Conservation (phyloP, 2,113 vertebrate species). For the Osmerus eperlanus region DNA sequence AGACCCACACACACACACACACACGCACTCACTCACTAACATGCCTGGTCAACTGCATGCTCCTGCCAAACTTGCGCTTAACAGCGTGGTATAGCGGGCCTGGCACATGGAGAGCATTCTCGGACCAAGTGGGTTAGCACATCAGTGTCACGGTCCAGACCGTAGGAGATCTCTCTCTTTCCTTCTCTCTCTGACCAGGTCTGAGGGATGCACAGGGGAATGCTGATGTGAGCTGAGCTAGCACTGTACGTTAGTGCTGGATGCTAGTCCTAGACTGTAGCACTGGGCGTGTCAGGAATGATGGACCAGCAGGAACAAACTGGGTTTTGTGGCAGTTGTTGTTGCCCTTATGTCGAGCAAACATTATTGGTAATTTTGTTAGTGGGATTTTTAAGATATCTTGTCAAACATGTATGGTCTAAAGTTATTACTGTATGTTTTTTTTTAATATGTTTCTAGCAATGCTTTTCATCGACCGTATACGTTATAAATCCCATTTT, state of each 20-base stretch:
- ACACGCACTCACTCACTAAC: too few relatives aligned
- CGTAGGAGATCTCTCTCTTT: slow-evolving; percentile 22
- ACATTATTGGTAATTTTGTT: too few relatives aligned
- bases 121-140: not conserved
- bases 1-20: slow-evolving; percentile 42
- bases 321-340: not conserved
- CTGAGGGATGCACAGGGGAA: slow-evolving; percentile 42
- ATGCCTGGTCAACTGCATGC: too few relatives aligned
- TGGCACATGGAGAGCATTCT: slow-evolving; percentile 67
- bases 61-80: too few relatives aligned
- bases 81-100: slow-evolving; percentile 50
- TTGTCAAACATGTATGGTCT: not conserved
- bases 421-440: not conserved
- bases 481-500: slow-evolving; percentile 17
- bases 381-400: too few relatives aligned
- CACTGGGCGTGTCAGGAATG: slow-evolving; percentile 35
- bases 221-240: slow-evolving; percentile 31
- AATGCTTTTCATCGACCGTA: slow-evolving; percentile 10
- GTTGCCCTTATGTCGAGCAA: not conserved
- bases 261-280: too few relatives aligned
- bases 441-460: not conserved
- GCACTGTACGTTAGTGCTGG: too few relatives aligned
- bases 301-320: slow-evolving; percentile 24
- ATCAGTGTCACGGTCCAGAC: slow-evolving; percentile 33
- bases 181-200: slow-evolving; percentile 28